phyloP scores from a whole-genome alignment of 2,113 vertebrate genomes.

The Alethe castanea region DNA sequence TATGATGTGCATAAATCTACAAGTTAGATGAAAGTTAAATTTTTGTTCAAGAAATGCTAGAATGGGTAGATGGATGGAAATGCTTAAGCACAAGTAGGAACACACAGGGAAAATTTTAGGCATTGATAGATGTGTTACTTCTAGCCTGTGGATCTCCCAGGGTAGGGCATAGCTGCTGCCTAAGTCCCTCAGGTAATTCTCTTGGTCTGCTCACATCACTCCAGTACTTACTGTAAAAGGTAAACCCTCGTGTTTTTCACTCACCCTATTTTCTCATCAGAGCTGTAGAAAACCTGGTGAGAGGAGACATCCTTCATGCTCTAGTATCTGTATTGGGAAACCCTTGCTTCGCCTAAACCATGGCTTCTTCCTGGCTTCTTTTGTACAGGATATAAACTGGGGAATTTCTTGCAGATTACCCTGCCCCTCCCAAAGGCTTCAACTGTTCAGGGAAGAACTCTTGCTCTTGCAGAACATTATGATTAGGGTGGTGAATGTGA shows the following conservation, averaged over 20 bases:
- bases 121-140: not conserved
- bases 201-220: not conserved
- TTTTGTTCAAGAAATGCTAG: not conserved
- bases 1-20: not conserved
- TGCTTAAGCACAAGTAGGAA: not conserved
- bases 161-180: not conserved
- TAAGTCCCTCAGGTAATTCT: not conserved
- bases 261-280: not conserved
- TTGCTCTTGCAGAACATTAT: not conserved
- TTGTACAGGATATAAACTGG: not conserved
- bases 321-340: not conserved
- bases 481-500: fast-evolving
- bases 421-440: not conserved
- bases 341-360: not conserved
- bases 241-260: not conserved
- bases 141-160: not conserved
- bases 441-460: fast-evolving
- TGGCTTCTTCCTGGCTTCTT: not conserved
- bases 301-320: not conserved
- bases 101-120: not conserved
- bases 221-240: not conserved
- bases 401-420: not conserved
- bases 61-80: not conserved
- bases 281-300: not conserved
- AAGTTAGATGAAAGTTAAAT: not conserved